Percentiles rank a stretch among this genome's conserved stretches.
phyloP scores from a whole-genome alignment of 1,140 invertebrate species.

The Agraylea sexmaculata region DNA sequence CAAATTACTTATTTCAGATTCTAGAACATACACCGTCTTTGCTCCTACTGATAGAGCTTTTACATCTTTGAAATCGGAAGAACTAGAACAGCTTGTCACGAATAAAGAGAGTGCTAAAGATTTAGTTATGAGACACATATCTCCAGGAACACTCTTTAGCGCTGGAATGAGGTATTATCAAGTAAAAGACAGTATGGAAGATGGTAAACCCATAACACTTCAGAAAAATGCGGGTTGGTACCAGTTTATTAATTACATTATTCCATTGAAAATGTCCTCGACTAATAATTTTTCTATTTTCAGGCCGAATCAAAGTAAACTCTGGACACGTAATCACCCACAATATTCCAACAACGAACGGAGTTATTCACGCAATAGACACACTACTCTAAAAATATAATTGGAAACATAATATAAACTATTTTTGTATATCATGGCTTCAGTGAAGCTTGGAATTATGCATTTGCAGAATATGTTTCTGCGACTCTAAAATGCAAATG shows the following conservation, averaged over 20 bases:
- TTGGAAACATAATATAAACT: slow-evolving; percentile 2
- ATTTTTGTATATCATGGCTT: slow-evolving; percentile 24
- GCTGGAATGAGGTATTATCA: slow-evolving; percentile 78
- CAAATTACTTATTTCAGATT: slow-evolving; percentile 38
- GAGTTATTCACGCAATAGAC: slow-evolving; percentile 78
- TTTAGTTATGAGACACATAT: slow-evolving; percentile 65
- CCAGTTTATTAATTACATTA: neutral
- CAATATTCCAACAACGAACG: slow-evolving; percentile 78
- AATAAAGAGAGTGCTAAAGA: slow-evolving; percentile 54
- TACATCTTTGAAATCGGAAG: slow-evolving; percentile 47
- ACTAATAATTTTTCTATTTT: slow-evolving; percentile 28
- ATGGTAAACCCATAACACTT: slow-evolving; percentile 51
- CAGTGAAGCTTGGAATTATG: slow-evolving; percentile 27
- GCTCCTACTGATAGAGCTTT: slow-evolving; percentile 76
- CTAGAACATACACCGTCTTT: slow-evolving; percentile 73
- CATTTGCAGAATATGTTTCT: neutral
- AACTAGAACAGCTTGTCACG: slow-evolving; percentile 45
- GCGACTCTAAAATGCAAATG: neutral
- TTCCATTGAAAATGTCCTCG: neutral
- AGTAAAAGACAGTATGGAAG: slow-evolving; percentile 60
- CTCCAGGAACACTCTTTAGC: slow-evolving; percentile 65
- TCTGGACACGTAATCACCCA: slow-evolving; percentile 62
- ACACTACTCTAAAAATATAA: slow-evolving; percentile 45
- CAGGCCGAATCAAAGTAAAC: slow-evolving; percentile 72
- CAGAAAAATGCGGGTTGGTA: slow-evolving; percentile 64